Evolutionary conservation across 2,113 vertebrate genomes (phyloP).

Genomic region (Macroglossus sobrinus): DNA sequence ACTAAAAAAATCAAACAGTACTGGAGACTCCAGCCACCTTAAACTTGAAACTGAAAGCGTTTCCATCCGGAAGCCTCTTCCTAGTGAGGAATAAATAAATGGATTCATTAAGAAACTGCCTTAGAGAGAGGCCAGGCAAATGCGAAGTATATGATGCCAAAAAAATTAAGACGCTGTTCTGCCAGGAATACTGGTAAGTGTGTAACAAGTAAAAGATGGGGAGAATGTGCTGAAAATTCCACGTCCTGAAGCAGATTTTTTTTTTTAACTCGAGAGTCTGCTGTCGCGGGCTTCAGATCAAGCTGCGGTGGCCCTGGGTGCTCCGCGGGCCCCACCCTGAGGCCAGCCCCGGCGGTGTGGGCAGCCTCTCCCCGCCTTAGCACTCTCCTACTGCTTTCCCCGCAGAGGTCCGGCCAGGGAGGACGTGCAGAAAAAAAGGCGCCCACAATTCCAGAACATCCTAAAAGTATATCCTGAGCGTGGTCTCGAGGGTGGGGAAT

Average conservation of each 20-base stretch:
- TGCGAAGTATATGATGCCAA: constrained; percentile 1
- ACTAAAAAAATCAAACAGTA: background rate
- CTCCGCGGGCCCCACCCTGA: background rate
- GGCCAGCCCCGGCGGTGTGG: background rate
- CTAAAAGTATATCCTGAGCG: background rate
- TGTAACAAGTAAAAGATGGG: constrained; percentile 12
- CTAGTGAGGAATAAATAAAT: constrained; percentile 11
- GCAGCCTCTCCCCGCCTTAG: background rate
- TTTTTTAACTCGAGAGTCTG: background rate
- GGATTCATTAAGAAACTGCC: constrained; percentile 54
- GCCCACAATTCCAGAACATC: too few species aligned
- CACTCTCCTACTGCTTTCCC: background rate
- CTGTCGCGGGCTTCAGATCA: background rate
- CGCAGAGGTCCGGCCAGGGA: background rate
- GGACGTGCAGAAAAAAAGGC: background rate
- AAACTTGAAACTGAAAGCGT: background rate
- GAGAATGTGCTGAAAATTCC: background rate
- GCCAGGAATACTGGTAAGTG: constrained; percentile 33
- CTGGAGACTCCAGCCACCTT: background rate
- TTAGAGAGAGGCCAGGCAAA: constrained; percentile 27
- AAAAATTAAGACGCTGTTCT: background rate
- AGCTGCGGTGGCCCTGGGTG: background rate
- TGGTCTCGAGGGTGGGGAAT: background rate
- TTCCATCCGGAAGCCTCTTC: constrained; percentile 28
- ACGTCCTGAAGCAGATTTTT: background rate